These are phyloP conservation scores for Drosophila saltans DNA, from an alignment of 1,140 invertebrate genomes.

Conservation along the genomic window DNA sequence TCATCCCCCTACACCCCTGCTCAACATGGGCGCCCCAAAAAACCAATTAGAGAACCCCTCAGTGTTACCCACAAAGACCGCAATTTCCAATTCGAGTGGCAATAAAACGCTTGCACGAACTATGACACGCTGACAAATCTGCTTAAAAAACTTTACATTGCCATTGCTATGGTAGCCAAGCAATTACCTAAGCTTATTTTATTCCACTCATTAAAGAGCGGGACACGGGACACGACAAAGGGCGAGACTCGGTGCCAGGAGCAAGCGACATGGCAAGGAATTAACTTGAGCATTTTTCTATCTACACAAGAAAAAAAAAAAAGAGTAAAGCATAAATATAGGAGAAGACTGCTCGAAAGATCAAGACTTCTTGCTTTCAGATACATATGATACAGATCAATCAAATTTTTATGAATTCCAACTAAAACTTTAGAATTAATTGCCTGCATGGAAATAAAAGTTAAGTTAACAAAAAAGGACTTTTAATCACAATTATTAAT, in stretches of 20 bases:
- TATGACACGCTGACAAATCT: constrained; percentile 8
- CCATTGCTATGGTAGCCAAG: constrained; percentile 6
- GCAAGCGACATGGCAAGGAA: not conserved
- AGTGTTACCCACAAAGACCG: constrained; percentile 5
- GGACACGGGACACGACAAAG: not conserved
- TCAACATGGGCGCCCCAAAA: not conserved
- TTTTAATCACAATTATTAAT: no score
- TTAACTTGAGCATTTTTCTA: not conserved
- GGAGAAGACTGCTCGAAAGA: no score
- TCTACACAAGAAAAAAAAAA: not conserved
- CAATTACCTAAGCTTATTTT: constrained; percentile 11
- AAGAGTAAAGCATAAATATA: not conserved
- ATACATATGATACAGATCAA: no score
- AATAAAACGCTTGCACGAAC: constrained; percentile 3
- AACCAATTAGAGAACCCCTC: constrained; percentile 18
- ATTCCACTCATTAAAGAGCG: not conserved
- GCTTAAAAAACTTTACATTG: constrained; percentile 13
- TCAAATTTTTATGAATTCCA: no score
- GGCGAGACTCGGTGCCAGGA: not conserved
- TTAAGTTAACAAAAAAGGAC: no score
- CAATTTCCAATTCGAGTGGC: constrained; percentile 15
- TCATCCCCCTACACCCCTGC: not conserved
- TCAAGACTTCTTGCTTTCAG: no score
- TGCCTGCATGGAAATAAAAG: no score
- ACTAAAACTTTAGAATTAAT: no score